These are phyloP conservation scores for Spilarctia lutea DNA, from an alignment of 2,888 invertebrate genomes.

Conservation along the genomic window DNA sequence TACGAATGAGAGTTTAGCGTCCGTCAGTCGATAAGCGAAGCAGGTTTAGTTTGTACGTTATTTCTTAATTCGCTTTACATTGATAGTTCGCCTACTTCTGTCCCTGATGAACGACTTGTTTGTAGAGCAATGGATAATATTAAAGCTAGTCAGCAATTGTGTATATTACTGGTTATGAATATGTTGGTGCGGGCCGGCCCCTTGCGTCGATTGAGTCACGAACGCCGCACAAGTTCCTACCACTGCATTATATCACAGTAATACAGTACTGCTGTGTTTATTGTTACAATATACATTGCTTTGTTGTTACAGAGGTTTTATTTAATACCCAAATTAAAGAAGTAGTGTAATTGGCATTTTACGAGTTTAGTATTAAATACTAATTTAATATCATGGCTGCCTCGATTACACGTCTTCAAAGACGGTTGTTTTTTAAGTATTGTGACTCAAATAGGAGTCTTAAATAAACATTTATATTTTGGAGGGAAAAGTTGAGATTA, in stretches of 20 bases:
- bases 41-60: constrained; percentile 17
- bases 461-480: neutral
- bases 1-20: constrained; percentile 28
- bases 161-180: constrained; percentile 49
- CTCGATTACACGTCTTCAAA: constrained; percentile 44
- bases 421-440: constrained; percentile 30
- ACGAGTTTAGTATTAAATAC: constrained; percentile 14
- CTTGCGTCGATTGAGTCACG: constrained; percentile 75
- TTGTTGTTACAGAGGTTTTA: constrained; percentile 31
- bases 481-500: constrained; percentile 1
- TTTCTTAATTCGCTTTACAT: constrained; percentile 37
- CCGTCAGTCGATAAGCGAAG: constrained; percentile 34
- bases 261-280: constrained; percentile 48
- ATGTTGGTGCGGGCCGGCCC: constrained; percentile 66
- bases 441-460: constrained; percentile 8
- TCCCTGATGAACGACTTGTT: constrained; percentile 32
- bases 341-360: constrained; percentile 35
- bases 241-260: constrained; percentile 63
- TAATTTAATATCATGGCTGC: constrained; percentile 9
- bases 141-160: constrained; percentile 37
- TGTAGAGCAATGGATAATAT: constrained; percentile 50
- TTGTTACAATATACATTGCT: constrained; percentile 59
- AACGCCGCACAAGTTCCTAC: constrained; percentile 65
- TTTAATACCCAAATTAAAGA: neutral
- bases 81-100: constrained; percentile 18